Conservation (phyloP, 2,888 invertebrate genomes). For the Rhopalosiphum nymphaeae region DNA sequence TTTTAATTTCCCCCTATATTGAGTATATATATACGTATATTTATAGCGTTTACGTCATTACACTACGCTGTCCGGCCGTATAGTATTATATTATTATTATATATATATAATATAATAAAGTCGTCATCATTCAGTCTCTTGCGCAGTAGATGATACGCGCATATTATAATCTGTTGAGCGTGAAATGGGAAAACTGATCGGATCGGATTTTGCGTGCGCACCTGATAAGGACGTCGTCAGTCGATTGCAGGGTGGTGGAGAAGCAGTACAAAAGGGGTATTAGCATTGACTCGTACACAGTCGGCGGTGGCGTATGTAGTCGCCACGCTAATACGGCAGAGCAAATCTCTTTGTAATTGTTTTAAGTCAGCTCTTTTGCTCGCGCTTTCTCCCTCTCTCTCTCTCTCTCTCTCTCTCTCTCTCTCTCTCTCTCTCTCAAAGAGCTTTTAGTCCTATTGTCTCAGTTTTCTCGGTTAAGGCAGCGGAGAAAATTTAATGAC, state of each 20-base stretch:
- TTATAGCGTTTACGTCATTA: not conserved
- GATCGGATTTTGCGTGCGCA: constrained; percentile 45
- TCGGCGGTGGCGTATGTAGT: constrained; percentile 1
- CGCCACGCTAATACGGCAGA: constrained; percentile 39
- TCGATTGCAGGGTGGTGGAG: not conserved
- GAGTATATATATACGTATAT: not conserved
- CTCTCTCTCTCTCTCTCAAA: constrained; percentile 8
- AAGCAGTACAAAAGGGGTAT: constrained; percentile 57
- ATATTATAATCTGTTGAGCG: constrained; percentile 61
- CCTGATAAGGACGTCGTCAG: constrained; percentile 34
- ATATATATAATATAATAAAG: not conserved
- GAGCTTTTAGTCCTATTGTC: constrained; percentile 57
- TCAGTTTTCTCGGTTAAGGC: constrained; percentile 13
- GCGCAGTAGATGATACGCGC: not conserved
- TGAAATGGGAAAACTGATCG: constrained; percentile 65
- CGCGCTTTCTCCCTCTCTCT: not conserved
- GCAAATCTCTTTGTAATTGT: constrained; percentile 64
- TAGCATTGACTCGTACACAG: constrained; percentile 35
- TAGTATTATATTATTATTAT: not conserved
- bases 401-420: not conserved
- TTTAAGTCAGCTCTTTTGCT: constrained; percentile 51
- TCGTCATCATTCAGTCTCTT: constrained; percentile 1
- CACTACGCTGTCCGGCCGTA: not conserved
- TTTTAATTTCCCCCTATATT: not conserved
- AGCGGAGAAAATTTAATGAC: constrained; percentile 54